These are phyloP conservation scores for Ceratothoa steindachneri DNA, from an alignment of 2,888 invertebrate genomes.

Conservation along the genomic window DNA sequence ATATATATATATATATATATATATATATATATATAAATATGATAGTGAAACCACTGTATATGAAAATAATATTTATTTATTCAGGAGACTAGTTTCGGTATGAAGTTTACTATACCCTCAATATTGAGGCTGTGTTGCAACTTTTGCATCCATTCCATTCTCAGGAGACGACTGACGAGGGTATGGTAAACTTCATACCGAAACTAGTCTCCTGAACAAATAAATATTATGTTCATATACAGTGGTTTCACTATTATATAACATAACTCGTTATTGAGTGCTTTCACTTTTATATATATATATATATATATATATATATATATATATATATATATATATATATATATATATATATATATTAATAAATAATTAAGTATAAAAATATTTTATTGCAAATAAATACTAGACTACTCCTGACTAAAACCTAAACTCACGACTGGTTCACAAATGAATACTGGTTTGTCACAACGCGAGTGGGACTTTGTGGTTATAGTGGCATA, in stretches of 20 bases:
- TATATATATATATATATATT: slow-evolving; percentile 10
- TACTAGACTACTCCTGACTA: neutral
- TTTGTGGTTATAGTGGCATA: neutral
- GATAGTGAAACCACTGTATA: no score
- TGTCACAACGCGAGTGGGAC: neutral
- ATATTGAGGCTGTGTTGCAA: no score
- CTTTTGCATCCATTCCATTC: no score
- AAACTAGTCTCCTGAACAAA: neutral
- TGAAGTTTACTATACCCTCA: no score
- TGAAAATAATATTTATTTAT: neutral
- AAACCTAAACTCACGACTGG: neutral
- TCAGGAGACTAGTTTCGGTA: no score
- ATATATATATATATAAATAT: neutral
- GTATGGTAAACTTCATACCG: no score
- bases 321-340: slow-evolving; percentile 14
- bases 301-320: slow-evolving; percentile 16
- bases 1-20: neutral
- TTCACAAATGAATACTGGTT: neutral
- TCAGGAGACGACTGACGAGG: no score
- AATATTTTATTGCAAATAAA: neutral
- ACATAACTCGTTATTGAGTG: no score
- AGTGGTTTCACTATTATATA: no score
- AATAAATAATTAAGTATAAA: slow-evolving; percentile 2
- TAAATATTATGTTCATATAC: no score
- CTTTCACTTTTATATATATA: no score